Base-by-base conservation (phyloP, 2,797 vertebrate genomes). In the Bradypus variegatus region DNA sequence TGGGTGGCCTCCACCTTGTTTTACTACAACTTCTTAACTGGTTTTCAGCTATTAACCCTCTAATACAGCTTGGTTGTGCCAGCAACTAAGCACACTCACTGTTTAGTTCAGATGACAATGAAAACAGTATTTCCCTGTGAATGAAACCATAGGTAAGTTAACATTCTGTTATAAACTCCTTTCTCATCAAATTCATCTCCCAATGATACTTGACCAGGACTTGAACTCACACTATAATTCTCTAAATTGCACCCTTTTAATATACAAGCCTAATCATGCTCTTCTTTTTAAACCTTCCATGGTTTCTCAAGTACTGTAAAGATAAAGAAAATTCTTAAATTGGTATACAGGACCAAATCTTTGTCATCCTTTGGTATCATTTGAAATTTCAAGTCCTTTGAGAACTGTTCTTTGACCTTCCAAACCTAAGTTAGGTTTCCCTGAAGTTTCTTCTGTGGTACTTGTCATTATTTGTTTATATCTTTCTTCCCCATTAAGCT, bases 391-490 rank as follows among this genome's bases (percentile, higher is more conserved):
- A 76, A 45, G 88, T 89, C 62, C 53, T 92, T 91, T 92, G 79
- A 85, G 60, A 92, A 81, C 58, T 81, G 41, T 75, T 85, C 75
- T 93, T 90, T 93, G 76, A 89, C 58, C 88, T 95, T 86, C 21
- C 38, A 72, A 94, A 64, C 69, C 55, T 81, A 73, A 76, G 38
- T 83, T 85, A 60, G 29, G n/a, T 82, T 41, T 93, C 33, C 75
- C 31, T 82, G 53, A 94, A 79, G 45, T 93, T 55, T 94, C 60
- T 64, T 90, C 36, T 72, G 65, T 72, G 41, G 48, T 25, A 89
- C 36, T 94, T 21, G 13, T 55, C 55, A 90, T 92, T 94, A 92
- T 21, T 38, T 38, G 69, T 84, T 64, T 80, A 48, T 65, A 50
- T 67, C 18, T 27, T 29, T 48, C 45, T 91, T 64, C 38, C 50